Percentiles rank a stretch among this genome's conserved stretches.
phyloP scores from a whole-genome alignment of 2,113 vertebrate genomes.

The Nerophis ophidion region DNA sequence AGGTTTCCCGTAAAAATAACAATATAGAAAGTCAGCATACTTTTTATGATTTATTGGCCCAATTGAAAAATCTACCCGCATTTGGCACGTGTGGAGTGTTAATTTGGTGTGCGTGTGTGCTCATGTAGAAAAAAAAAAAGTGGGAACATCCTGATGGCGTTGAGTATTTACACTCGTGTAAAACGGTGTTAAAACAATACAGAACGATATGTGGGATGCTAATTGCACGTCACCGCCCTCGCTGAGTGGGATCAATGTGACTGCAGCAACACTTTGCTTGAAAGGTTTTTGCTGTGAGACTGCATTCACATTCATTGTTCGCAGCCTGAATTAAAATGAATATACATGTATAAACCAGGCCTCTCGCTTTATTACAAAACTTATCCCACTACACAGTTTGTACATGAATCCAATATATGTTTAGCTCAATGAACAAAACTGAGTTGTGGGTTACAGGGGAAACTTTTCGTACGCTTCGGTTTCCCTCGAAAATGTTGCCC shows the following conservation, averaged over 20 bases:
- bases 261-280: constrained; percentile 20
- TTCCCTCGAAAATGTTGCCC: too few species aligned
- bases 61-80: neutral
- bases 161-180: constrained; percentile 30
- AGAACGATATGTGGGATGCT: constrained; percentile 26
- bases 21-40: neutral
- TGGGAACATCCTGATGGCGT: constrained; percentile 1
- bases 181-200: constrained; percentile 26
- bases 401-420: too few species aligned
- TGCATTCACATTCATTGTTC: constrained; percentile 2
- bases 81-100: neutral
- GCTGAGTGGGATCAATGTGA: constrained; percentile 14
- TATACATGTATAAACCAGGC: neutral
- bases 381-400: too few species aligned
- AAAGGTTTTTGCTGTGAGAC: constrained; percentile 1
- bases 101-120: neutral
- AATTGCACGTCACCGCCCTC: constrained; percentile 26
- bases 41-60: constrained; percentile 1
- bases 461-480: too few species aligned
- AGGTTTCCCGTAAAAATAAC: neutral
- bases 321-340: constrained; percentile 2
- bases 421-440: too few species aligned
- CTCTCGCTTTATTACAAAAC: neutral
- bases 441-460: too few species aligned
- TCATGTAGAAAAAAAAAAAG: neutral